Percentiles rank a stretch among this genome's conserved stretches.
Conservation (phyloP, 2,113 vertebrate genomes). For the Forbesichthys papilliferus region DNA sequence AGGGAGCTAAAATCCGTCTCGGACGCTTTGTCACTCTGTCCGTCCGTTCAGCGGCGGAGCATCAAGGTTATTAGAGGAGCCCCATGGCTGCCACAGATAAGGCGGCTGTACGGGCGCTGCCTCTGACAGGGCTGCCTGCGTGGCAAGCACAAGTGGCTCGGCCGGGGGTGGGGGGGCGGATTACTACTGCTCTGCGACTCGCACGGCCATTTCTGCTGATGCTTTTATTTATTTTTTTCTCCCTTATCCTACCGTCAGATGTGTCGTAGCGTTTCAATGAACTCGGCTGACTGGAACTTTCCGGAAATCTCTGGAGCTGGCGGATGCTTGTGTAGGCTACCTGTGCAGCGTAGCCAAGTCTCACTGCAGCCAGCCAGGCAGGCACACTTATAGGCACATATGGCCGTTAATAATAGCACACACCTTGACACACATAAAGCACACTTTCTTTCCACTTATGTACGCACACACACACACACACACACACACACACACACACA, state of each 20-base stretch:
- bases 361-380: too few species aligned
- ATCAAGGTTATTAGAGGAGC: conserved; percentile 74
- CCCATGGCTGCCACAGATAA: conserved; percentile 76
- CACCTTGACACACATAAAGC: too few species aligned
- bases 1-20: conserved; percentile 64
- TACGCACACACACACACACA: neutral
- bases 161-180: conserved; percentile 62
- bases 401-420: too few species aligned
- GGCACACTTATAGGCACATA: too few species aligned
- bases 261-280: conserved; percentile 72
- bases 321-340: neutral
- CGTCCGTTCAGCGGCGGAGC: conserved; percentile 52
- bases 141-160: conserved; percentile 70
- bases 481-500: neutral
- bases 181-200: conserved; percentile 79
- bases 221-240: conserved; percentile 77
- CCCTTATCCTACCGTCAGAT: conserved; percentile 76
- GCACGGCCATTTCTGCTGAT: conserved; percentile 77
- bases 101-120: conserved; percentile 53
- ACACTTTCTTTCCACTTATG: neutral
- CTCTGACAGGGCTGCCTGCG: conserved; percentile 68
- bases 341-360: too few species aligned
- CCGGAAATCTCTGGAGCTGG: neutral
- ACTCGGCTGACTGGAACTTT: conserved; percentile 62
- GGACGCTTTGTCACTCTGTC: conserved; percentile 36